These are phyloP conservation scores for Uropetala carovei DNA, from an alignment of 2,888 invertebrate genomes.

Conservation along the genomic window DNA sequence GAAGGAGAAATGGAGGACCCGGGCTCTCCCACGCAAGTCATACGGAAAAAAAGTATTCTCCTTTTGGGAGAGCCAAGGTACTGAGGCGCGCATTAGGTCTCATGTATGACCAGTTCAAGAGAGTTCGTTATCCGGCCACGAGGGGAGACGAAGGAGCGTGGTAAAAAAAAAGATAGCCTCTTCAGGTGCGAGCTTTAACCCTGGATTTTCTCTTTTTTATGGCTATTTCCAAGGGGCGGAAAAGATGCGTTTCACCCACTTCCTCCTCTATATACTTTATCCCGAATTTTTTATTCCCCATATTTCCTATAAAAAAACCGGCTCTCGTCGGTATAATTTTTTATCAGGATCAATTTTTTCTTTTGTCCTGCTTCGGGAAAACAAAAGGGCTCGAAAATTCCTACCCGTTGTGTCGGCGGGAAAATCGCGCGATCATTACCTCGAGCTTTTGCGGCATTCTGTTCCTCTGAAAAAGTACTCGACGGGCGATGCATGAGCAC, in stretches of 20 bases:
- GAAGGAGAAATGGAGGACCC: not conserved
- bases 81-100: not conserved
- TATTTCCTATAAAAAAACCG: not conserved
- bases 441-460: not conserved
- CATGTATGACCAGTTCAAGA: not conserved
- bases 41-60: not conserved
- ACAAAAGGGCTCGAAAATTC: not conserved
- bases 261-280: not conserved
- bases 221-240: not conserved
- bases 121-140: not conserved
- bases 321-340: not conserved
- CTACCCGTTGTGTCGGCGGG: not conserved
- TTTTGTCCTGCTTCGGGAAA: not conserved
- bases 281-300: not conserved
- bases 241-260: not conserved
- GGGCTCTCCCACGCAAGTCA: not conserved
- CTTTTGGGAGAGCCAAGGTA: not conserved
- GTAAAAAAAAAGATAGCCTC: not conserved
- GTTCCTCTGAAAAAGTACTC: not conserved
- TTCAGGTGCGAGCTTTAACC: too few relatives aligned
- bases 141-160: not conserved
- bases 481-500: not conserved
- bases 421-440: not conserved
- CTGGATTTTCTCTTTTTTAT: too few relatives aligned
- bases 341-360: not conserved